These are phyloP conservation scores for Morelia viridis DNA, from an alignment of 2,797 vertebrate species.

Conservation along the genomic window DNA sequence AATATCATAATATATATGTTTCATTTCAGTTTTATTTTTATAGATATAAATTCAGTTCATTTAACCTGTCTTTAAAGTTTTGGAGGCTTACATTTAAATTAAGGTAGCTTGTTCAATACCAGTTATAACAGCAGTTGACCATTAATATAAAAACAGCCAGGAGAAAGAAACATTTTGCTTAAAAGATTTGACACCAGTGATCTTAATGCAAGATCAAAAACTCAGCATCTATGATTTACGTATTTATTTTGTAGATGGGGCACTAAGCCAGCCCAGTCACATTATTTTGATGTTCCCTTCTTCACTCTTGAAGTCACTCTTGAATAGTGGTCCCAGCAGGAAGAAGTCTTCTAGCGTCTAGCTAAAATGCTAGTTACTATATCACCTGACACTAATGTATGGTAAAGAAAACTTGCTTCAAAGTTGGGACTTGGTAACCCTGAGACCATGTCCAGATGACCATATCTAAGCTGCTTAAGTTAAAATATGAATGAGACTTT, in stretches of 20 bases:
- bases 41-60: conserved; percentile 76
- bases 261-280: conserved; percentile 69
- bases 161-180: conserved; percentile 70
- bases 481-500: background rate
- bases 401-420: conserved; percentile 64
- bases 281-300: conserved; percentile 73
- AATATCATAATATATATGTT: conserved; percentile 79
- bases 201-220: conserved; percentile 67
- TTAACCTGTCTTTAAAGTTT: conserved; percentile 72
- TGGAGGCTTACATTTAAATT: conserved; percentile 77
- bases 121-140: conserved; percentile 75
- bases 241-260: conserved; percentile 62
- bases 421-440: conserved; percentile 64
- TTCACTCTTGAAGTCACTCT: conserved; percentile 74
- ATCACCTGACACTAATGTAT: conserved; percentile 52
- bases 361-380: conserved; percentile 72
- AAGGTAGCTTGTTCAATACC: conserved; percentile 75
- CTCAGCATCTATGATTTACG: conserved; percentile 66
- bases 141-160: conserved; percentile 78
- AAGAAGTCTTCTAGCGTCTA: conserved; percentile 70
- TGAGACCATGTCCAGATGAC: conserved; percentile 49
- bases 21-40: conserved; percentile 75
- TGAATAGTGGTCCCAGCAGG: conserved; percentile 76
- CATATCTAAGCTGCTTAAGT: background rate
- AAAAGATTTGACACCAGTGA: conserved; percentile 75